phyloP scores from a whole-genome alignment of 2,888 invertebrate genomes.

The Liopterus haemorrhoidalis region DNA sequence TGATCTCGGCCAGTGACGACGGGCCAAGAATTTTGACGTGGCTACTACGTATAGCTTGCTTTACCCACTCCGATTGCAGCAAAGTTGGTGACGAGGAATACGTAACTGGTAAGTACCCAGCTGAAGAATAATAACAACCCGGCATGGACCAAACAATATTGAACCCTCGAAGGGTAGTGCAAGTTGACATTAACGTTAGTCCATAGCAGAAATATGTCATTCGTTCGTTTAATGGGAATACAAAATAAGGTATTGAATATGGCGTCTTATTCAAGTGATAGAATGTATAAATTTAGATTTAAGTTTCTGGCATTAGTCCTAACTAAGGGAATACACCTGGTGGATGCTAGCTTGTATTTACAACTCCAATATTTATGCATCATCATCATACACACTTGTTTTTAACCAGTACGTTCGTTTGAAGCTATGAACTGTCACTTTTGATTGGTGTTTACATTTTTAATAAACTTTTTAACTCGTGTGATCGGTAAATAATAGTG shows the following conservation, averaged over 20 bases:
- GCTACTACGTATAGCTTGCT: conserved; percentile 88
- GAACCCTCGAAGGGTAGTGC: conserved; percentile 26
- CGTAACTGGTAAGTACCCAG: conserved; percentile 85
- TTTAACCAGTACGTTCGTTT: no score
- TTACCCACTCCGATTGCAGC: conserved; percentile 91
- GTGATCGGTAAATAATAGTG: no score
- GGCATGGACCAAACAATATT: conserved; percentile 47
- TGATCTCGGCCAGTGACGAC: conserved; percentile 75
- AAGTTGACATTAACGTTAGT: conserved; percentile 13
- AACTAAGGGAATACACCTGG: conserved; percentile 1
- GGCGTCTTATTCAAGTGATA: conserved; percentile 43
- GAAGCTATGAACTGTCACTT: no score
- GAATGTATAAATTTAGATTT: conserved; percentile 21
- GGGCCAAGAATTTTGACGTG: conserved; percentile 83
- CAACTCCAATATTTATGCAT: no score
- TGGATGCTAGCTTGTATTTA: no score
- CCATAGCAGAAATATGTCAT: conserved; percentile 38
- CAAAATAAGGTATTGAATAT: conserved; percentile 47
- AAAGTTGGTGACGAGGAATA: conserved; percentile 92
- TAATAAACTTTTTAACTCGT: no score
- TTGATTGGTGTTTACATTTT: no score
- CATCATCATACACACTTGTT: no score
- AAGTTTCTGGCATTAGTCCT: conserved; percentile 12
- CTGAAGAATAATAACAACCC: conserved; percentile 57
- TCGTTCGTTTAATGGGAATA: conserved; percentile 39